These are phyloP conservation scores for Drosophila merina DNA, from an alignment of 2,888 invertebrate genomes.

Conservation along the genomic window DNA sequence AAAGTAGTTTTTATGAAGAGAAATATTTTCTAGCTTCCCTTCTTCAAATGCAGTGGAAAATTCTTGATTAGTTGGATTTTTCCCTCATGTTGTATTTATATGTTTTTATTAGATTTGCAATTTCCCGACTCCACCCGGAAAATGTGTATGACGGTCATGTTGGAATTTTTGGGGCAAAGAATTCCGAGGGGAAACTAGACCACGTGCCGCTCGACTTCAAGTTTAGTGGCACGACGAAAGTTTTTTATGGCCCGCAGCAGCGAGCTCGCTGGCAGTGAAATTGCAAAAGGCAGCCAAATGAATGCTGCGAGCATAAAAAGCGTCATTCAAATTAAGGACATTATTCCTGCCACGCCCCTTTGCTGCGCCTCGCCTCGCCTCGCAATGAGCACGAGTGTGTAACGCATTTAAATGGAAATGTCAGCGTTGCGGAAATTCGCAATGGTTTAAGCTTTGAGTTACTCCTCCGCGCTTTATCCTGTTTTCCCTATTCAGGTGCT, in stretches of 20 bases:
- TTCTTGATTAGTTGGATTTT: slow-evolving; percentile 30
- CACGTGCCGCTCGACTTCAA: slow-evolving; percentile 52
- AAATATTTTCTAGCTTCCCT: neutral
- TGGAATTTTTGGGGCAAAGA: slow-evolving; percentile 40
- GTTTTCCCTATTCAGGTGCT: slow-evolving; percentile 30
- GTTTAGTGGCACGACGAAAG: slow-evolving; percentile 48
- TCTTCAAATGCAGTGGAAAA: neutral
- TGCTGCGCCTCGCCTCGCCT: neutral
- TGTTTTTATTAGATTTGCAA: slow-evolving; percentile 63
- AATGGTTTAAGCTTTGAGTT: slow-evolving; percentile 35
- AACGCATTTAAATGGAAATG: slow-evolving; percentile 55
- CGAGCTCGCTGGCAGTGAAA: slow-evolving; percentile 14
- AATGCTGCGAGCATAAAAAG: slow-evolving; percentile 54
- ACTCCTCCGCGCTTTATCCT: slow-evolving; percentile 17
- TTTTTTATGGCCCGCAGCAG: slow-evolving; percentile 50
- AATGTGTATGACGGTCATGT: slow-evolving; percentile 24
- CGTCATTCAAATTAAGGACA: slow-evolving; percentile 68
- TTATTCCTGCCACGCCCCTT: slow-evolving; percentile 48
- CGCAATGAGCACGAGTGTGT: slow-evolving; percentile 28
- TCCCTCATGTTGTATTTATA: slow-evolving; percentile 37
- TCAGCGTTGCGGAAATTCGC: slow-evolving; percentile 45
- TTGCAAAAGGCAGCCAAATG: slow-evolving; percentile 50
- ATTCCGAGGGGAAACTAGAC: slow-evolving; percentile 57
- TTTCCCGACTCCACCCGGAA: slow-evolving; percentile 47
- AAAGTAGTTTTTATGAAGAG: neutral